A percentile compares a stretch with the other conserved stretches of the same genome.
Evolutionary conservation across 1,140 invertebrate genomes (phyloP).

Genomic region (Sminthurinus signatus): DNA sequence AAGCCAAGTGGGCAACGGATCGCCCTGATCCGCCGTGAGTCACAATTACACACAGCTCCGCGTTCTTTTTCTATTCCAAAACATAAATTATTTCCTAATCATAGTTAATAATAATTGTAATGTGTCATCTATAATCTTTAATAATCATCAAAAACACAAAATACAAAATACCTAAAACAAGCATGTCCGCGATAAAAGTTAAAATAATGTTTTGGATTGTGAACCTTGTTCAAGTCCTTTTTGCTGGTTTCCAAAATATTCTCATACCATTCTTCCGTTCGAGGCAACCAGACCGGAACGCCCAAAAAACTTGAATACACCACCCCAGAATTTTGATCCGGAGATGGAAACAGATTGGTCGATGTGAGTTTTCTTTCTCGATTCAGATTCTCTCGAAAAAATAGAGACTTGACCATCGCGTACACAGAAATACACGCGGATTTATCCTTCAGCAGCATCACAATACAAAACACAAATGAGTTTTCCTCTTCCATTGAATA

Average conservation of each 20-base stretch:
- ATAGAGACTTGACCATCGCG: conserved; percentile 20
- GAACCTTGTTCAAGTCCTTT: too few relatives aligned
- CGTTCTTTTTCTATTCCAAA: too few relatives aligned
- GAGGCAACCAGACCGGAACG: background rate
- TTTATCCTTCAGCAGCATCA: too few relatives aligned
- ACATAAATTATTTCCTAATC: too few relatives aligned
- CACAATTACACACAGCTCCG: conserved; percentile 21
- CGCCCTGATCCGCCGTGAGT: conserved; percentile 23
- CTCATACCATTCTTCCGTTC: conserved; percentile 22
- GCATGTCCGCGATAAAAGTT: too few relatives aligned
- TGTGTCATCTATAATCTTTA: too few relatives aligned
- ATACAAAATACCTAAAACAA: too few relatives aligned
- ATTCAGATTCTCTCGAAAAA: conserved; percentile 21
- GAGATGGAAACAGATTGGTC: background rate
- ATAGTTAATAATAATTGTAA: too few relatives aligned
- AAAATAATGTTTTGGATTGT: too few relatives aligned
- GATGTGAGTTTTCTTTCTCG: conserved; percentile 3
- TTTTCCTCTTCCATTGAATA: too few relatives aligned
- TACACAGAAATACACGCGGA: conserved; percentile 29
- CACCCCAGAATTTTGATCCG: background rate
- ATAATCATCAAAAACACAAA: too few relatives aligned
- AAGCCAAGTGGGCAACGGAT: conserved; percentile 29
- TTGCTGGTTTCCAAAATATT: conserved; percentile 14
- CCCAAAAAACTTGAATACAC: background rate
- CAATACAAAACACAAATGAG: too few relatives aligned